Base-by-base conservation (phyloP, 2,888 invertebrate species). In the Eretmocerus hayati region DNA sequence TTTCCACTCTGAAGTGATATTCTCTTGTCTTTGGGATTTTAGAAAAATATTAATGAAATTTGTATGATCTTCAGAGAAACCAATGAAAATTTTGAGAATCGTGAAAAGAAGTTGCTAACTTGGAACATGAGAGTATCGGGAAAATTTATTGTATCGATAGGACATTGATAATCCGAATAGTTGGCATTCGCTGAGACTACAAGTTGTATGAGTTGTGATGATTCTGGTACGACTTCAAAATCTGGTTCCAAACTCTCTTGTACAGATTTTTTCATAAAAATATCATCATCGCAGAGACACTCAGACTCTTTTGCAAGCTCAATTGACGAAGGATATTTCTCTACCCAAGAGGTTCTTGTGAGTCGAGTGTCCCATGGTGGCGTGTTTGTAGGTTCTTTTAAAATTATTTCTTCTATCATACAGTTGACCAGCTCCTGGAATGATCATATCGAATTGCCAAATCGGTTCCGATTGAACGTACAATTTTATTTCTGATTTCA, bases 81-180 rank as follows among this genome's bases (percentile, higher is more conserved):
- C 16, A 30, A 40, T 46, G 11, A 42, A 11, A 26, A 38, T n/a
- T 21, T 11, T 37, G 18, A 23, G 15, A 23, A n/a, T 6, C 9
- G 19, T 3, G 5, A 32, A 37, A 15, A 2, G 37, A n/a, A 18
- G n/a, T 16, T 23, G 11, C 16, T 46, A 36, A 75, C 76, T 65
- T 75, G 72, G 47, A 72, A 80, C 60, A 81, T 75, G 55, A 78
- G 76, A 0, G 81, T 81, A 55, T 81, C 79, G 3, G 66, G 66
- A 50, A 82, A 72, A 39, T 59, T 40, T 18, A 75, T 73, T 38
- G 75, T 71, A 3, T 65, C 56, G n/a, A 76, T 61, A 2, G 66
- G 59, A 54, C 76, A 77, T 2, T 54, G 52, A 55, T 77, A 81
- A 57, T 72, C 73, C 0, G 77, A 72, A 55, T 77, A 80, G 57